Percentiles rank a stretch among this genome's conserved stretches.
phyloP scores from a whole-genome alignment of 2,113 vertebrate genomes.

The Dermatemys mawii region DNA sequence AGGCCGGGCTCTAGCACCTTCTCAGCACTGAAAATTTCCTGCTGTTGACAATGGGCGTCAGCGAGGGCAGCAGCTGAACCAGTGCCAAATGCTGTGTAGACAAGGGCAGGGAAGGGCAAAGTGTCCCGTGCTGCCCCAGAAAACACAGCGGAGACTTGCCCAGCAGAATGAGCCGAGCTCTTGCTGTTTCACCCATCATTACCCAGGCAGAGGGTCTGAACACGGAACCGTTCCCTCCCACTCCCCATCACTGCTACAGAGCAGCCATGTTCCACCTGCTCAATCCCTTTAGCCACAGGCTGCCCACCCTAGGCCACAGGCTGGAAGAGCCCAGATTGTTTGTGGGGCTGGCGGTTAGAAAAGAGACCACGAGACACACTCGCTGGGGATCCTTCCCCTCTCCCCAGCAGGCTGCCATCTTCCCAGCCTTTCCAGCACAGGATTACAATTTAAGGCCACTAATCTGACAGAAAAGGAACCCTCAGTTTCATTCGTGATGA shows the following conservation, averaged over 20 bases:
- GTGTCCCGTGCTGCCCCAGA: neutral
- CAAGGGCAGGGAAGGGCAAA: neutral
- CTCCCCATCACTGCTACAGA: neutral
- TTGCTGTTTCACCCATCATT: neutral
- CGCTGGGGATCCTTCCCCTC: neutral
- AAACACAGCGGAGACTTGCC: accelerated
- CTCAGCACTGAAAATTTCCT: neutral
- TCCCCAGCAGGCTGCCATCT: accelerated
- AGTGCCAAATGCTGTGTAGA: accelerated
- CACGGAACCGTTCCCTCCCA: neutral
- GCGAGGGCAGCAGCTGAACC: neutral
- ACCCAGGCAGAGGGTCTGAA: neutral
- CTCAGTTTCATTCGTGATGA: neutral
- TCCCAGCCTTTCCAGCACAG: accelerated
- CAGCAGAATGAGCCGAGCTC: neutral
- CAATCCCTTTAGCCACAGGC: neutral
- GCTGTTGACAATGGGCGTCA: accelerated
- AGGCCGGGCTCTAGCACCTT: neutral
- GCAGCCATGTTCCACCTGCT: neutral
- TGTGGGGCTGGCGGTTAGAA: accelerated
- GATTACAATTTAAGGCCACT: accelerated
- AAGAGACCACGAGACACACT: neutral
- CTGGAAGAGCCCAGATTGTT: accelerated
- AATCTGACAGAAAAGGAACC: neutral
- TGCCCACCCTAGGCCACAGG: neutral